Evolutionary conservation across 1,140 invertebrate species (phyloP).

Genomic region (Bombus breviceps): DNA sequence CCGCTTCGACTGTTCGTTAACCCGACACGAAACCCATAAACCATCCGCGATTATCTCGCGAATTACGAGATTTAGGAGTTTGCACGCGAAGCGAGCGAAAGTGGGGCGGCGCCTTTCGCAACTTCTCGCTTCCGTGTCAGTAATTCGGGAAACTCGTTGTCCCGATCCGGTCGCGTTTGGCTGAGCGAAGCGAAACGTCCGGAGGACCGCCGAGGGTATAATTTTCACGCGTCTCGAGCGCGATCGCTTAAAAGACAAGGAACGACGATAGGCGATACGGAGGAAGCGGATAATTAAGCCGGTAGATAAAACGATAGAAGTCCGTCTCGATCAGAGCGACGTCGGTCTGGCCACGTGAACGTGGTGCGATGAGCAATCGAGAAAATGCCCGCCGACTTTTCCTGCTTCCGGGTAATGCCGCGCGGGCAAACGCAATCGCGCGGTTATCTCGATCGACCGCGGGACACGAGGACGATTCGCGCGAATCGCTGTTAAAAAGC

Average conservation of each 20-base stretch:
- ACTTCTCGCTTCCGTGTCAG: background rate
- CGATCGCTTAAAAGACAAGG: background rate
- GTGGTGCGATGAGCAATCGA: background rate
- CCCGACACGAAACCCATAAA: conserved; percentile 8
- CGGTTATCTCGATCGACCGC: conserved; percentile 45
- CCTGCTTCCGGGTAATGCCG: conserved; percentile 46
- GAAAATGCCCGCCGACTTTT: conserved; percentile 30
- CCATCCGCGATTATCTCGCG: background rate
- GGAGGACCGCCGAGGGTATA: background rate
- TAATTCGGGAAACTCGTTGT: background rate
- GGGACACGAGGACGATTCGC: conserved; percentile 35
- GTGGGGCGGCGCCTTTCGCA: background rate
- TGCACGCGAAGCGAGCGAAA: background rate
- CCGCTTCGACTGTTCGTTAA: background rate
- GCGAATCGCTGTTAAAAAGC: conserved; percentile 16
- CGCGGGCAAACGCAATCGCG: conserved; percentile 26
- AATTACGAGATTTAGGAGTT: background rate
- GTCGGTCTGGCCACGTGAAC: background rate
- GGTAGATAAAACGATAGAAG: conserved; percentile 7
- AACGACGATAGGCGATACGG: background rate
- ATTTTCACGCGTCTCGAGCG: conserved; percentile 11
- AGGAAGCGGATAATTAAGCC: background rate
- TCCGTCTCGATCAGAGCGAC: background rate
- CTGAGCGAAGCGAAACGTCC: background rate
- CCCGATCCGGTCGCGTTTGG: no score